Evolutionary conservation across 2,797 vertebrate species (phyloP).

Genomic region (Xiphophorus birchmanni): DNA sequence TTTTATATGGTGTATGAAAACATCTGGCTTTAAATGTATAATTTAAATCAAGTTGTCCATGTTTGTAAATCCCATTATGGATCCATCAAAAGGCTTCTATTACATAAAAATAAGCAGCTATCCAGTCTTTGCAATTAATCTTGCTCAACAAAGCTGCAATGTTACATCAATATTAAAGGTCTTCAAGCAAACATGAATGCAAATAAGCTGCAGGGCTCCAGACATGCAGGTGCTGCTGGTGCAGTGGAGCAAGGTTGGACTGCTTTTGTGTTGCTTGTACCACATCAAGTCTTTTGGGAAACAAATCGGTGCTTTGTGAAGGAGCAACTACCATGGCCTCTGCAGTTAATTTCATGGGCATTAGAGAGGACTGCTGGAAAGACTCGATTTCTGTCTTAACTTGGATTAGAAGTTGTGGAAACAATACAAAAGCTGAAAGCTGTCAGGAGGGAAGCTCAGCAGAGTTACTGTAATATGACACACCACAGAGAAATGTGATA

Average conservation of each 20-base stretch:
- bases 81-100: constrained; percentile 10
- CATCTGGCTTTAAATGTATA: neutral
- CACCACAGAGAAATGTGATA: constrained; percentile 25
- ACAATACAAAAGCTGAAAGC: constrained; percentile 52
- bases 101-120: constrained; percentile 1
- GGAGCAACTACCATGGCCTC: constrained; percentile 14
- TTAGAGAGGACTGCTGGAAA: constrained; percentile 49
- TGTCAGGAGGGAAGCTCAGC: constrained; percentile 13
- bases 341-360: constrained; percentile 68
- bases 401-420: constrained; percentile 58
- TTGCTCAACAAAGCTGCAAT: constrained; percentile 20
- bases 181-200: constrained; percentile 24
- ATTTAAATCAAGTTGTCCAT: neutral
- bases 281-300: neutral
- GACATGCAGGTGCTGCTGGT: constrained; percentile 11
- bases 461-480: constrained; percentile 34
- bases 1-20: neutral
- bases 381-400: constrained; percentile 58
- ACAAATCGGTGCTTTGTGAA: constrained; percentile 8
- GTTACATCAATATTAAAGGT: constrained; percentile 26
- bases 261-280: constrained; percentile 4
- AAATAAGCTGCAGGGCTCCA: constrained; percentile 25
- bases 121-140: constrained; percentile 4
- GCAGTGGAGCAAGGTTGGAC: neutral
- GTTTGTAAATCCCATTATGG: constrained; percentile 7